Percentiles rank a stretch among this genome's conserved stretches.
These are phyloP conservation scores for Proctacanthus coquilletti DNA, from an alignment of 1,140 invertebrate genomes.

Conservation along the genomic window DNA sequence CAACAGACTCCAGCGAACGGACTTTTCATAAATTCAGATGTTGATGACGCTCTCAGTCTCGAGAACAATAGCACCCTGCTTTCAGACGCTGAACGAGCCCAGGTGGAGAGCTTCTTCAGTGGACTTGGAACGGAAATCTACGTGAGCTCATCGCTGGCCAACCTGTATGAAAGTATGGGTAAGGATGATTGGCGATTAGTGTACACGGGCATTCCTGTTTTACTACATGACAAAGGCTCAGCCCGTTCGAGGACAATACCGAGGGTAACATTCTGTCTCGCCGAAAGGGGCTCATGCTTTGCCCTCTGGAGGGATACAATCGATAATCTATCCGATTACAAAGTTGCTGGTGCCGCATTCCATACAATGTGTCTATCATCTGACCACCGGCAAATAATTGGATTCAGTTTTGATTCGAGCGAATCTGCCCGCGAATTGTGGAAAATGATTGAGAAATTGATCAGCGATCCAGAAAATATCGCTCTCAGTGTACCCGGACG, in stretches of 20 bases:
- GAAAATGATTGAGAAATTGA: slow-evolving; percentile 49
- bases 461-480: slow-evolving; percentile 66
- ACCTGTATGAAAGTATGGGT: slow-evolving; percentile 51
- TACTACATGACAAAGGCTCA: slow-evolving; percentile 62
- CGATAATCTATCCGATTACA: slow-evolving; percentile 50
- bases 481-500: slow-evolving; percentile 50
- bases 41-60: slow-evolving; percentile 25
- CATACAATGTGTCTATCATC: slow-evolving; percentile 68
- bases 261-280: slow-evolving; percentile 57
- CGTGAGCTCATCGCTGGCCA: slow-evolving; percentile 64
- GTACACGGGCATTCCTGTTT: slow-evolving; percentile 66
- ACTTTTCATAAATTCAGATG: slow-evolving; percentile 22
- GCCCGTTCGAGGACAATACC: slow-evolving; percentile 52
- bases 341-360: slow-evolving; percentile 49
- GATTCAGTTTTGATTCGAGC: slow-evolving; percentile 63
- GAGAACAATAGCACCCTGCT: slow-evolving; percentile 32
- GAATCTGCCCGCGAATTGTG: slow-evolving; percentile 55
- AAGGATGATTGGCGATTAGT: slow-evolving; percentile 53
- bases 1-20: slow-evolving; percentile 14
- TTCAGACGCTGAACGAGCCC: slow-evolving; percentile 51
- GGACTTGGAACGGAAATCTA: slow-evolving; percentile 65
- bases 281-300: slow-evolving; percentile 72
- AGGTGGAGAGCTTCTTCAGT: slow-evolving; percentile 64
- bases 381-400: slow-evolving; percentile 36
- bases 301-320: slow-evolving; percentile 75